Base-by-base conservation (phyloP, 2,888 invertebrate species). In the Augochlorella aurata region DNA sequence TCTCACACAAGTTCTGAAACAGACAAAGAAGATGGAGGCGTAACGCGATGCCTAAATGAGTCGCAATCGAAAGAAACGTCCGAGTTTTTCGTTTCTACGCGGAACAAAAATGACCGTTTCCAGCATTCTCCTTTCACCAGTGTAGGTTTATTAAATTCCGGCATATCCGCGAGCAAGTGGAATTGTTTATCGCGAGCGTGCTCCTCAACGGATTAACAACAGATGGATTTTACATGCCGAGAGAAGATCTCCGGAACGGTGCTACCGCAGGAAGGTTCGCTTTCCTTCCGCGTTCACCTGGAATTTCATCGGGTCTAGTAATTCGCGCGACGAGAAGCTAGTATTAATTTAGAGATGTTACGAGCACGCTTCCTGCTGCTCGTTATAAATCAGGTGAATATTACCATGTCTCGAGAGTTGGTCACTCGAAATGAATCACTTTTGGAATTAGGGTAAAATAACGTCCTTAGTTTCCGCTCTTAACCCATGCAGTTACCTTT, bases 201-300 rank as follows among this genome's bases (percentile, higher is more conserved):
- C 8, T 12, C 61, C 45, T 24, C 52, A 14, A 16, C 73, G 49
- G 29, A 66, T 7, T 47, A 44, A 71, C 52, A 45, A 18, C 47
- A 63, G 18, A 38, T 63, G 75, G 65, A 21, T 70, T 63, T 77
- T 66, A 73, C 58, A 75, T 68, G 21, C 66, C 72, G 52, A 58
- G 21, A 63, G 49, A 72, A 50, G 78, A 82, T 77, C 77, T 58
- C 24, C 65, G 63, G 70, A 65, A 68, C 63, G 47, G 54, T 50
- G 24, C 65, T 24, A 50, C 24, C 54, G 61, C 52, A 63, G 65
- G 71, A 18, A 38, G 50, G 61, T 63, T 29, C 70, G 71, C 87
- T 87, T 87, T 87, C 85, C 79, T 87, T 87, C 85, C 87, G 85
- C 79, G 69, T 85, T 83, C 76, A 50, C 65, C 68, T 24, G 44